A percentile compares a stretch with the other conserved stretches of the same genome.
Conservation (phyloP, 2,113 vertebrate genomes). For the Eira barbara region DNA sequence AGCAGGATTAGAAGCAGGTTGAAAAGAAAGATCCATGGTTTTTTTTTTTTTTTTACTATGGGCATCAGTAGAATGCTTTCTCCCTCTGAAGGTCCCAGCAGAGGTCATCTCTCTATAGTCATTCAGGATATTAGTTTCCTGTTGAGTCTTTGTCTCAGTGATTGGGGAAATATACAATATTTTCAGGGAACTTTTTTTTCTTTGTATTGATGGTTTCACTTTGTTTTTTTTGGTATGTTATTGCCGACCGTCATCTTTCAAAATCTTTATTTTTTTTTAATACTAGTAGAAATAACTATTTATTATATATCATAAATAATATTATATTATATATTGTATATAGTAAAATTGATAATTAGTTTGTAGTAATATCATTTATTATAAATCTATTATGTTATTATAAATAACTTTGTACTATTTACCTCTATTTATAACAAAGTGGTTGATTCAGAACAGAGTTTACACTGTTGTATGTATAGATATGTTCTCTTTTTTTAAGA, state of each 20-base stretch:
- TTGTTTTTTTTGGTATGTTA: conserved; percentile 47
- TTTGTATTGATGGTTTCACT: not conserved
- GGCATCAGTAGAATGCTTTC: not conserved
- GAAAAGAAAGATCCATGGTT: not conserved
- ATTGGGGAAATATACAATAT: conserved; percentile 41
- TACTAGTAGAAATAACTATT: conserved; percentile 13
- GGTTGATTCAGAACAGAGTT: conserved; percentile 34
- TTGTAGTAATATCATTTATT: not conserved
- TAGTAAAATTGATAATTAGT: not conserved
- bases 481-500: conserved; percentile 2
- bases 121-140: conserved; percentile 8
- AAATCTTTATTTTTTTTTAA: conserved; percentile 16
- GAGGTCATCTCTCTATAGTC: not conserved
- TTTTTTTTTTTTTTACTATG: not conserved
- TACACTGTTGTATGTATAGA: not conserved
- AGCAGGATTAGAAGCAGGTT: not conserved
- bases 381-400: not conserved
- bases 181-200: not conserved
- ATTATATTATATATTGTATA: not conserved
- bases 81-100: not conserved
- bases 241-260: conserved; percentile 31
- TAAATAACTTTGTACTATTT: not conserved
- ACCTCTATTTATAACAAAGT: conserved; percentile 34
- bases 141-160: not conserved
- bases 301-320: not conserved